Conservation (phyloP, 2,797 vertebrate genomes). For the Leuciscus waleckii region DNA sequence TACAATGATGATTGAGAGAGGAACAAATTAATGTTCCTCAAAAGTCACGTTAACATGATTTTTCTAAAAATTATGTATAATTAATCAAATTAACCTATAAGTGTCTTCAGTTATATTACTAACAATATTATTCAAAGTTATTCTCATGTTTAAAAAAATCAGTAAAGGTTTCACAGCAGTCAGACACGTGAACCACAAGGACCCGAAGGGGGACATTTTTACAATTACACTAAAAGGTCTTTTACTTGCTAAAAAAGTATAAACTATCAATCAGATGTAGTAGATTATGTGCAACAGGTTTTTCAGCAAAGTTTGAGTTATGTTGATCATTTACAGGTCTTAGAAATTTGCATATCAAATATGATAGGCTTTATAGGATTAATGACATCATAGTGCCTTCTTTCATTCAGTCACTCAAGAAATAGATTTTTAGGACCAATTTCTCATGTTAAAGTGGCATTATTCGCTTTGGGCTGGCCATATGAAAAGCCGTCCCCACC, state of each 20-base stretch:
- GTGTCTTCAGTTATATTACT: neutral
- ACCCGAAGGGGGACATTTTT: neutral
- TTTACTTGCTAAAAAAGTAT: neutral
- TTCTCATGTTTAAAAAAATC: neutral
- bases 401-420: neutral
- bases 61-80: too few species aligned
- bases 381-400: neutral
- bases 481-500: constrained; percentile 41
- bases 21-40: neutral
- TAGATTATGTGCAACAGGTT: neutral
- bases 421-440: constrained; percentile 42
- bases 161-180: neutral
- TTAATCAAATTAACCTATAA: neutral
- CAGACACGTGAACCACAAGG: neutral
- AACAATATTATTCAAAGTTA: neutral
- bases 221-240: neutral
- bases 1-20: too few species aligned
- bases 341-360: neutral
- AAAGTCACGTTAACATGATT: neutral
- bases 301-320: neutral
- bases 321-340: neutral
- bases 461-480: constrained; percentile 36
- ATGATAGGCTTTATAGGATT: neutral
- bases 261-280: neutral
- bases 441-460: constrained; percentile 23